These are phyloP conservation scores for Acrocephalus scirpaceus DNA, from an alignment of 2,797 vertebrate species.

Conservation along the genomic window DNA sequence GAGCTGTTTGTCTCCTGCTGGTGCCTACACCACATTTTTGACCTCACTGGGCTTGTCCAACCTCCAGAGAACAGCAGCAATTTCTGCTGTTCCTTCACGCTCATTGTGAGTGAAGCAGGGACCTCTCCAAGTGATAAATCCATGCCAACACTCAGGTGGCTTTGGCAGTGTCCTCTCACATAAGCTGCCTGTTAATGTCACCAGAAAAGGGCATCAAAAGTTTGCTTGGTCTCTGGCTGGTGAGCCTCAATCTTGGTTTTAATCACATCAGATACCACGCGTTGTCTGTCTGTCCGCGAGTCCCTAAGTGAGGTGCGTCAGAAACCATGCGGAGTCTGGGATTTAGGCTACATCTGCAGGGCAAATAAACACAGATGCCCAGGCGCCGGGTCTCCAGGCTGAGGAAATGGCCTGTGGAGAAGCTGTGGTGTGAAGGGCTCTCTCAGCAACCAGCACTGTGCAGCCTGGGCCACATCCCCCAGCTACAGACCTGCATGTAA, in stretches of 20 bases:
- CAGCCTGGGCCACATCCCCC: neutral
- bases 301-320: neutral
- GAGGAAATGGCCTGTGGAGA: neutral
- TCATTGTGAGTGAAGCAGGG: neutral
- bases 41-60: fast-evolving
- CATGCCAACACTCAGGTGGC: neutral
- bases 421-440: neutral
- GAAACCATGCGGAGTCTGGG: neutral
- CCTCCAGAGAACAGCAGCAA: neutral
- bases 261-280: neutral
- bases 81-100: neutral
- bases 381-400: neutral
- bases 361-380: neutral
- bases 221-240: neutral
- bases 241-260: neutral
- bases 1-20: neutral
- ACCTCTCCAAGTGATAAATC: neutral
- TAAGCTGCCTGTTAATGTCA: neutral
- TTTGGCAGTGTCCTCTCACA: neutral
- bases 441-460: neutral
- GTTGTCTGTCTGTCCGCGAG: neutral
- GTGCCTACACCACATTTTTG: fast-evolving
- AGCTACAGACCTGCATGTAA: neutral
- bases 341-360: neutral
- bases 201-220: neutral